Percentiles rank a stretch among this genome's conserved stretches.
phyloP scores from a whole-genome alignment of 2,113 vertebrate genomes.

The Myiozetetes cayanensis region DNA sequence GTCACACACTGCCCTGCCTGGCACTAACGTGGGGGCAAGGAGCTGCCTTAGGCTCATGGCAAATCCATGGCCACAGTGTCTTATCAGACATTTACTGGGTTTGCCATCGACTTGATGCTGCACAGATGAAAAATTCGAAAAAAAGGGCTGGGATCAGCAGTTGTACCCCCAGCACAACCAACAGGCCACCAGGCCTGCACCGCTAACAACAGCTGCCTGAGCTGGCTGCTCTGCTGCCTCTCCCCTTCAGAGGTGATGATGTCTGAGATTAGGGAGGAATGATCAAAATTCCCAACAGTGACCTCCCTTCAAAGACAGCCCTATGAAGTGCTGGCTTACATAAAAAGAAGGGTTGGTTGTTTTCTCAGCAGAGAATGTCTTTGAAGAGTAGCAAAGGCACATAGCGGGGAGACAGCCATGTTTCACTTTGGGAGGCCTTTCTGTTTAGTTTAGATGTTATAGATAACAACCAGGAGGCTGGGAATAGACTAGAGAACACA shows the following conservation, averaged over 20 bases:
- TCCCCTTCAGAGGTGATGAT: background rate
- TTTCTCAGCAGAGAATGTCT: background rate
- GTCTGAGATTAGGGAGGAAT: background rate
- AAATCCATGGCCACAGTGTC: background rate
- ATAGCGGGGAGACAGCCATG: background rate
- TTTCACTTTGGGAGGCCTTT: background rate
- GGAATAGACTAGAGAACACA: background rate
- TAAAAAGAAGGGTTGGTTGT: background rate
- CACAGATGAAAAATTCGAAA: background rate
- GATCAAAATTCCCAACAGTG: background rate
- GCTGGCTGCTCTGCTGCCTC: background rate
- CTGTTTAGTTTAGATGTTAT: background rate
- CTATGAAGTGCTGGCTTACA: background rate
- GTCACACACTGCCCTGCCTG: rapidly evolving
- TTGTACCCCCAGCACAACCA: background rate
- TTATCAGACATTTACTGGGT: background rate
- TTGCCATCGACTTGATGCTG: background rate
- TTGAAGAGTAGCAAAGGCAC: background rate
- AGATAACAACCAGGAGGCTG: background rate
- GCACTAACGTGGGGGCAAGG: background rate
- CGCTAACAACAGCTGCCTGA: rapidly evolving
- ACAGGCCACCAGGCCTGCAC: rapidly evolving
- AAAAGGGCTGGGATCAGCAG: background rate
- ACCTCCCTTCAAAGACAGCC: background rate
- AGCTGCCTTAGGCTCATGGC: background rate